A percentile compares a stretch with the other conserved stretches of the same genome.
Conservation (phyloP, 1,140 invertebrate genomes). For the Nasonia longicornis region DNA sequence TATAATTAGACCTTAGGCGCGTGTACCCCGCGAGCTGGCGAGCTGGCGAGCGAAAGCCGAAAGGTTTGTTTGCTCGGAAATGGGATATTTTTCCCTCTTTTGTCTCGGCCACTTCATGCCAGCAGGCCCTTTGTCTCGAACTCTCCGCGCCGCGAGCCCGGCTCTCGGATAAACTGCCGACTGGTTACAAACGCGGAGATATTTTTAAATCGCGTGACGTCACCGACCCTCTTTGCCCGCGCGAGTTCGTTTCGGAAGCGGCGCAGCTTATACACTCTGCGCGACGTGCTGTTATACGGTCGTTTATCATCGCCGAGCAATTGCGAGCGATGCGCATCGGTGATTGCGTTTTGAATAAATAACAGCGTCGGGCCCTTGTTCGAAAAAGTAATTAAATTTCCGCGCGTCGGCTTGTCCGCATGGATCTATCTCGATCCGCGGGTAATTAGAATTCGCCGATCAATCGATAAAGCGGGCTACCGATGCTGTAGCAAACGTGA, state of each 20-base stretch:
- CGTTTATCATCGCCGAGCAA: neutral
- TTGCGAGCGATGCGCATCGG: too few species aligned
- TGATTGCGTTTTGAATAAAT: neutral
- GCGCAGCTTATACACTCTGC: too few species aligned
- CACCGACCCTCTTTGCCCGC: slow-evolving; percentile 43
- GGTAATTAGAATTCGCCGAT: slow-evolving; percentile 14
- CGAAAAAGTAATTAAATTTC: too few species aligned
- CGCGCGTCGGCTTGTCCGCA: too few species aligned
- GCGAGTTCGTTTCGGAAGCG: neutral
- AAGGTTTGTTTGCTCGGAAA: slow-evolving; percentile 11
- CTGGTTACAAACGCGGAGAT: slow-evolving; percentile 40
- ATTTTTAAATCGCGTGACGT: slow-evolving; percentile 50
- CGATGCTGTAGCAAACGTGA: neutral
- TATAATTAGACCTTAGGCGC: slow-evolving; percentile 2
- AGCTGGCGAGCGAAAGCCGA: neutral
- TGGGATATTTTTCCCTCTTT: slow-evolving; percentile 1
- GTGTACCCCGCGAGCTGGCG: neutral
- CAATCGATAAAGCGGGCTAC: slow-evolving; percentile 7
- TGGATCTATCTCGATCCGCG: neutral
- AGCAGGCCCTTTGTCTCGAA: slow-evolving; percentile 41
- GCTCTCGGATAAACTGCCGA: slow-evolving; percentile 14
- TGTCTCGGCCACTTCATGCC: slow-evolving; percentile 6
- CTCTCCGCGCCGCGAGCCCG: slow-evolving; percentile 10
- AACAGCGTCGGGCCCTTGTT: too few species aligned
- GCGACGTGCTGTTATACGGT: too few species aligned